A percentile compares a stretch with the other conserved stretches of the same genome.
phyloP scores from a whole-genome alignment of 92 coral and sea anemone genomes.

The Epizoanthus illoricatus region DNA sequence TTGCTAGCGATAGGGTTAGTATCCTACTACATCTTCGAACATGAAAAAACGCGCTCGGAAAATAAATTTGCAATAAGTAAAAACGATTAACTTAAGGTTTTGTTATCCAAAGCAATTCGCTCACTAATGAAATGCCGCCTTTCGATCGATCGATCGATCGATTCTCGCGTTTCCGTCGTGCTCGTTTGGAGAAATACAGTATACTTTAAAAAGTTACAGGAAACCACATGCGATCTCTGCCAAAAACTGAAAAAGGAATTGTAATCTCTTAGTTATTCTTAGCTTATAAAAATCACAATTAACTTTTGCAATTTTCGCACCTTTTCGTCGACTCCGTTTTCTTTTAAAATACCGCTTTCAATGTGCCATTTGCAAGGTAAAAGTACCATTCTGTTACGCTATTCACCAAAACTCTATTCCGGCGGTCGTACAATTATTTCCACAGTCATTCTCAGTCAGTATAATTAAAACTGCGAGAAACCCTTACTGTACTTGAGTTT shows the following conservation, averaged over 20 bases:
- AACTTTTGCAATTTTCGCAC: constrained; percentile 54
- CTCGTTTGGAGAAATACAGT: constrained; percentile 16
- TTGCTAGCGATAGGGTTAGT: not conserved
- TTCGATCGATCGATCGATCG: constrained; percentile 42
- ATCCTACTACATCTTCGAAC: not conserved
- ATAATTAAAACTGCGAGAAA: constrained; percentile 13
- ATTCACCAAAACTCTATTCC: not conserved
- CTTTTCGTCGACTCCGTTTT: constrained; percentile 32
- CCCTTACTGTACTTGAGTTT: constrained; percentile 18
- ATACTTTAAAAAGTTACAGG: constrained; percentile 35
- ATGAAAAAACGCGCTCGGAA: constrained; percentile 21
- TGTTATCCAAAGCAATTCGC: constrained; percentile 35
- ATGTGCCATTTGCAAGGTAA: constrained; percentile 49
- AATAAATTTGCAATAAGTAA: constrained; percentile 46
- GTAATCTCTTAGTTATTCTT: constrained; percentile 45
- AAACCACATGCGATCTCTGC: constrained; percentile 44
- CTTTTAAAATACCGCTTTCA: constrained; percentile 65
- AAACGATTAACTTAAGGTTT: constrained; percentile 36
- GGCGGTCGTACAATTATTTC: not conserved
- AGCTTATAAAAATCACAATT: constrained; percentile 56
- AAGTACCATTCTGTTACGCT: not conserved
- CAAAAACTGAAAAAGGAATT: not conserved
- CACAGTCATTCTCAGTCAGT: not conserved
- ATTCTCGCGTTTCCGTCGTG: constrained; percentile 47
- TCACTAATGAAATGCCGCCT: constrained; percentile 6